Evolutionary conservation across 1,140 invertebrate species (phyloP).

Genomic region (Apis mellifera): DNA sequence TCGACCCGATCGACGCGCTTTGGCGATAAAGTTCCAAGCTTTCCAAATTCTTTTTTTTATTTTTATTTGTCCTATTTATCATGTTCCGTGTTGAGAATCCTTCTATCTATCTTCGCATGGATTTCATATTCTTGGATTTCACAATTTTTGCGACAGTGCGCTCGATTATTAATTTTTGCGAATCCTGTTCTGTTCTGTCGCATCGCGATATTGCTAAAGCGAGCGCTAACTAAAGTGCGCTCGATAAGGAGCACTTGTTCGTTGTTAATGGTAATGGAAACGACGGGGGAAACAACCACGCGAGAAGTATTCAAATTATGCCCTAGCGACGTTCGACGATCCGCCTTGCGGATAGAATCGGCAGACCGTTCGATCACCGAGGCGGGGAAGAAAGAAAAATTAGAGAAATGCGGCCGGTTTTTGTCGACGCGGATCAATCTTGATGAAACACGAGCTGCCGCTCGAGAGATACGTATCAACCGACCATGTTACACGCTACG

Average conservation of each 20-base stretch:
- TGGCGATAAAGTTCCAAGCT: neutral
- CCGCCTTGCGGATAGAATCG: no score
- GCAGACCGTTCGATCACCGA: neutral
- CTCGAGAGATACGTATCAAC: neutral
- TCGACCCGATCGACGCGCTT: neutral
- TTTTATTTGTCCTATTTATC: no score
- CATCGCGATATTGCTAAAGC: slow-evolving; percentile 28
- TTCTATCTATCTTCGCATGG: no score
- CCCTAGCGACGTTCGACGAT: neutral
- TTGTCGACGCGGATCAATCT: neutral
- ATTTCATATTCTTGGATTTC: neutral
- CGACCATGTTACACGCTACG: neutral
- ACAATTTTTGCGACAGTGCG: neutral
- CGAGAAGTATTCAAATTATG: neutral
- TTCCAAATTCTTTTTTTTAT: no score
- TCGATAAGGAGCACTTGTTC: slow-evolving; percentile 48
- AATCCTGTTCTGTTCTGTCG: neutral
- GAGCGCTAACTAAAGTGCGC: neutral
- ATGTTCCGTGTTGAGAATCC: no score
- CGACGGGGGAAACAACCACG: slow-evolving; percentile 23
- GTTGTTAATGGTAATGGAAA: slow-evolving; percentile 33
- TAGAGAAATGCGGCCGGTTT: neutral
- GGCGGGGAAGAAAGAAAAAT: neutral
- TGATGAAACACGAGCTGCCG: neutral
- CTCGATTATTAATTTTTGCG: slow-evolving; percentile 28